Percentiles rank a stretch among this genome's conserved stretches.
Evolutionary conservation across 1,140 invertebrate species (phyloP).

Genomic region (Drosophila chauvacae): DNA sequence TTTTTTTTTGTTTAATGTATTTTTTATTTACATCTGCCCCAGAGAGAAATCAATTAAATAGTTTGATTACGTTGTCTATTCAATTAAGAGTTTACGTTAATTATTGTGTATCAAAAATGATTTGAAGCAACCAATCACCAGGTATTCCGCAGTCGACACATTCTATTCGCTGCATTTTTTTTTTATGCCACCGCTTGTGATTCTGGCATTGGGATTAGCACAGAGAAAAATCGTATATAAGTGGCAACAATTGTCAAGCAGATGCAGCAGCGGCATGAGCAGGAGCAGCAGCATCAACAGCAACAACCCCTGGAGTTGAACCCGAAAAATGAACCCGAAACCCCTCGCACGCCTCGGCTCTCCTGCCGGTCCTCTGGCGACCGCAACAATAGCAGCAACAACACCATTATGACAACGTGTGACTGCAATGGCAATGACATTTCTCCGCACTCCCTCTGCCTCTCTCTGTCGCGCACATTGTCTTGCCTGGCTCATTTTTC

Average conservation of each 20-base stretch:
- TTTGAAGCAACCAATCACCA: neutral
- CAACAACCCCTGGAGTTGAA: conserved; percentile 59
- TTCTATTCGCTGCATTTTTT: neutral
- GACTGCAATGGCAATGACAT: conserved; percentile 73
- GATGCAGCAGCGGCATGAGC: conserved; percentile 58
- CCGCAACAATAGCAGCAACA: conserved; percentile 36
- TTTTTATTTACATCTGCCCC: too few species aligned
- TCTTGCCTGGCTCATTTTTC: conserved; percentile 58
- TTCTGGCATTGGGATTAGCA: conserved; percentile 43
- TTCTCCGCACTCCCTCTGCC: conserved; percentile 16
- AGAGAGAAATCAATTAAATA: too few species aligned
- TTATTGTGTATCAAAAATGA: neutral
- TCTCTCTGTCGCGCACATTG: conserved; percentile 40
- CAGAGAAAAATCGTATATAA: conserved; percentile 50
- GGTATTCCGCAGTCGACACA: neutral
- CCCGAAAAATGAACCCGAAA: conserved; percentile 50
- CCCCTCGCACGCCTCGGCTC: conserved; percentile 7
- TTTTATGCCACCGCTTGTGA: conserved; percentile 13
- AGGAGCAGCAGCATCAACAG: neutral
- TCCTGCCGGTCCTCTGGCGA: conserved; percentile 17
- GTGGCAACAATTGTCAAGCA: conserved; percentile 63
- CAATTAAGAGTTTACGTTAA: too few species aligned
- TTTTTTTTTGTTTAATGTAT: too few species aligned
- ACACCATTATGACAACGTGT: conserved; percentile 49
- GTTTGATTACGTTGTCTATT: too few species aligned